Conservation (phyloP, 1,140 invertebrate genomes). For the Anastatus disparis region DNA sequence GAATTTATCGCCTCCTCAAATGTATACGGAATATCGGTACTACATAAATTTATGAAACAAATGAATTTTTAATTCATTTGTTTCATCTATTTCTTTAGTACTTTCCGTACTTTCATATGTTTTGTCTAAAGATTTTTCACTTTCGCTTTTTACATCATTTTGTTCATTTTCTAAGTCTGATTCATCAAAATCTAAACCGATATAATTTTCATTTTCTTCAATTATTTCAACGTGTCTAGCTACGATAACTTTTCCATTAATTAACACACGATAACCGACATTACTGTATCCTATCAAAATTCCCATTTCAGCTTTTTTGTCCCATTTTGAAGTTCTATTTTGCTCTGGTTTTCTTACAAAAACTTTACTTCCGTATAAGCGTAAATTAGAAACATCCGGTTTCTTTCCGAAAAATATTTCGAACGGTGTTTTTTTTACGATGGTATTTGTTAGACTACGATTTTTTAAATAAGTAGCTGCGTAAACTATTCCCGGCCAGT, state of each 20-base stretch:
- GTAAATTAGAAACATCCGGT: background rate
- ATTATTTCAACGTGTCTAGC: slow-evolving; percentile 4
- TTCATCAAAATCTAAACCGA: background rate
- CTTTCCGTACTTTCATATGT: too few species aligned
- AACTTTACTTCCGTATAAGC: slow-evolving; percentile 10
- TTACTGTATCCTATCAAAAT: slow-evolving; percentile 44
- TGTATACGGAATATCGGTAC: too few species aligned
- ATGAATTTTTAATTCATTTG: too few species aligned
- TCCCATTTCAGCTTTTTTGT: slow-evolving; percentile 42
- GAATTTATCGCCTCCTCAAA: too few species aligned
- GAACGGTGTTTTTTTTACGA: background rate
- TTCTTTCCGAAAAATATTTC: slow-evolving; percentile 6
- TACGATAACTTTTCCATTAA: background rate
- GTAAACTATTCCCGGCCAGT: background rate
- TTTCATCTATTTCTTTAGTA: too few species aligned
- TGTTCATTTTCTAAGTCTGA: too few species aligned
- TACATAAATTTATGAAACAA: too few species aligned
- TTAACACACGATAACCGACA: slow-evolving; percentile 42
- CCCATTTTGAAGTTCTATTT: slow-evolving; percentile 42
- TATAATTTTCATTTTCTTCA: background rate
- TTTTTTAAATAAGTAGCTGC: background rate
- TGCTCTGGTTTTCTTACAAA: slow-evolving; percentile 41
- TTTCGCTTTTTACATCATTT: too few species aligned
- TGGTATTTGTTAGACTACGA: background rate
- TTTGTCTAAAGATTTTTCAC: too few species aligned